Percentiles rank a stretch among this genome's conserved stretches.
These are phyloP conservation scores for Drosophila austrosaltans DNA, from an alignment of 2,888 invertebrate species.

Conservation along the genomic window DNA sequence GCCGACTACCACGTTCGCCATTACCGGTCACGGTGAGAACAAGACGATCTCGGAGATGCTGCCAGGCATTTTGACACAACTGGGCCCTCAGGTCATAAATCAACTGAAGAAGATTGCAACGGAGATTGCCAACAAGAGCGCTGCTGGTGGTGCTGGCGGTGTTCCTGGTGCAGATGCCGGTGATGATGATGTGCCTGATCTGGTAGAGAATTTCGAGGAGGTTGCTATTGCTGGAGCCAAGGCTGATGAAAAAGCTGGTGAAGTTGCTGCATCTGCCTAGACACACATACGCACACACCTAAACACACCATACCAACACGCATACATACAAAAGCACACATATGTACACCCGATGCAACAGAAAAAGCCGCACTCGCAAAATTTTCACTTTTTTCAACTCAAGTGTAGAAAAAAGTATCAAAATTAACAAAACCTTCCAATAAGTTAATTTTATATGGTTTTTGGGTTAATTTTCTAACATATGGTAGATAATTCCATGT, in stretches of 20 bases:
- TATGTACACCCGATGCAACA: not conserved
- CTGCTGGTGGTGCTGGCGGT: slow-evolving; percentile 85
- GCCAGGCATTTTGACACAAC: slow-evolving; percentile 98
- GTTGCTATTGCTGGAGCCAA: slow-evolving; percentile 85
- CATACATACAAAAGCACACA: slow-evolving; percentile 11
- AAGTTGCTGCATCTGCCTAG: slow-evolving; percentile 82
- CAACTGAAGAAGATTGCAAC: slow-evolving; percentile 90
- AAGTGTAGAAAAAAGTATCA: too few species aligned
- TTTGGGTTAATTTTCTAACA: too few species aligned
- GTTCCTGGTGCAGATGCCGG: slow-evolving; percentile 85
- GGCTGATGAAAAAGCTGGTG: slow-evolving; percentile 72
- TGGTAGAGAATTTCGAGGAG: slow-evolving; percentile 99
- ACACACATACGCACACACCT: slow-evolving; percentile 33
- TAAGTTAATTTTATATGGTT: too few species aligned
- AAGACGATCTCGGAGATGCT: slow-evolving; percentile 99
- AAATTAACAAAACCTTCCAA: too few species aligned
- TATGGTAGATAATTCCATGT: too few species aligned
- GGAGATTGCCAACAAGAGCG: slow-evolving; percentile 86
- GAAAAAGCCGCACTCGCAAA: too few species aligned
- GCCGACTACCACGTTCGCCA: slow-evolving; percentile 99
- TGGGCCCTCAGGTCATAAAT: slow-evolving; percentile 98
- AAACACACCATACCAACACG: not conserved
- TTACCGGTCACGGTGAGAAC: slow-evolving; percentile 98
- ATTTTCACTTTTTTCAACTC: too few species aligned
- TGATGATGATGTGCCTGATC: slow-evolving; percentile 97